A percentile compares a stretch with the other conserved stretches of the same genome.
Evolutionary conservation across 1,140 invertebrate species (phyloP).

Genomic region (Nasonia giraulti): DNA sequence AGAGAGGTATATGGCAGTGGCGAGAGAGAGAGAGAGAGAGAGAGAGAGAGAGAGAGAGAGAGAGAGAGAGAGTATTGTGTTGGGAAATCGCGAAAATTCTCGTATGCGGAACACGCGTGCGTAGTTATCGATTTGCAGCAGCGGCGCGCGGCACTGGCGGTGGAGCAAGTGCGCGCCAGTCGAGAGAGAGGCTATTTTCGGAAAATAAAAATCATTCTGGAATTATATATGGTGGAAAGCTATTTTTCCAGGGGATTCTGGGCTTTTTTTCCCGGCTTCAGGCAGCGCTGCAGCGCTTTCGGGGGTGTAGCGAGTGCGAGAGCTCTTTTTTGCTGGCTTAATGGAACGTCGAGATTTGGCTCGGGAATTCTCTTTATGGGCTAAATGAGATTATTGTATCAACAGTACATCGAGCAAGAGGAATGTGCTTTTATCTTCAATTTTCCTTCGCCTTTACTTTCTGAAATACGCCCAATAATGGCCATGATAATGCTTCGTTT

Average conservation of each 20-base stretch:
- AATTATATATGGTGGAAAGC: background rate
- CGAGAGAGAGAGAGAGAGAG: conserved; percentile 1
- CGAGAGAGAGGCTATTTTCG: conserved; percentile 13
- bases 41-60: no score
- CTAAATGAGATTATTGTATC: background rate
- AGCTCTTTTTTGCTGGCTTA: background rate
- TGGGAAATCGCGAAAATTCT: conserved; percentile 45
- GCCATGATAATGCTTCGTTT: background rate
- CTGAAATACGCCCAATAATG: background rate
- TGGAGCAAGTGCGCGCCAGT: background rate
- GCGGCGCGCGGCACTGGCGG: no score
- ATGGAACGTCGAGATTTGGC: background rate
- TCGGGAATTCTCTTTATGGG: background rate
- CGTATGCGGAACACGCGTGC: conserved; percentile 10
- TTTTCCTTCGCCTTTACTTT: background rate
- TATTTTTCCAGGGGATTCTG: background rate
- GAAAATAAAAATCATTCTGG: conserved; percentile 22
- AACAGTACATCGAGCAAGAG: background rate
- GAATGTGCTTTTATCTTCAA: background rate
- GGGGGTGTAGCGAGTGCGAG: background rate
- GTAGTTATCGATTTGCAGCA: conserved; percentile 35
- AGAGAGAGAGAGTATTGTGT: background rate
- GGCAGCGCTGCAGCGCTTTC: background rate
- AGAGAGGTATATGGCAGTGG: conserved; percentile 4
- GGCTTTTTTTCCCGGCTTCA: background rate